Conservation (phyloP, 2,113 vertebrate genomes). For the Carollia perspicillata region DNA sequence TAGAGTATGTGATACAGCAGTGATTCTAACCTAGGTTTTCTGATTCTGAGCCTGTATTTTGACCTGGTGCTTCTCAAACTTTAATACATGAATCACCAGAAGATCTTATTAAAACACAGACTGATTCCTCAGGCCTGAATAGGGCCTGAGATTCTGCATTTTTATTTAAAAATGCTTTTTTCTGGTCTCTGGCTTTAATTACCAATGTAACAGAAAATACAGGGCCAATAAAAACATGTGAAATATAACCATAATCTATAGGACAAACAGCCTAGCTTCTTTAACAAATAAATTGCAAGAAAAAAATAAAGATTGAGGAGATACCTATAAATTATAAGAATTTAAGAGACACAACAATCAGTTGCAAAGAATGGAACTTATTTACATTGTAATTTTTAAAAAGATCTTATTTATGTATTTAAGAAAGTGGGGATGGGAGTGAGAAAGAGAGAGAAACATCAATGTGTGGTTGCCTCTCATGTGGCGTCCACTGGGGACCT, state of each 20-base stretch:
- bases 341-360: not conserved
- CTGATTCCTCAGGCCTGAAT: not conserved
- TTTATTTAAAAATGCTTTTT: not conserved
- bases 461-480: too few relatives aligned
- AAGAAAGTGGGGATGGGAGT: too few relatives aligned
- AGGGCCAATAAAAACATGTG: not conserved
- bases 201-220: not conserved
- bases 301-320: not conserved
- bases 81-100: not conserved
- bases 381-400: not conserved
- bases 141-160: not conserved
- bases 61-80: not conserved
- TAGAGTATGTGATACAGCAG: not conserved
- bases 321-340: not conserved
- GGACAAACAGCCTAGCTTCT: not conserved
- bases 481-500: too few relatives aligned
- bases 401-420: too few relatives aligned
- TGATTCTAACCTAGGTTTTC: not conserved
- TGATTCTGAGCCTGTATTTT: not conserved
- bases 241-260: not conserved
- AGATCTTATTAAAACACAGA: slow-evolving; percentile 17
- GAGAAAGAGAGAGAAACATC: too few relatives aligned
- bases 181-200: not conserved
- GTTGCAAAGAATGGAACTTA: not conserved
- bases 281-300: not conserved